phyloP scores from a whole-genome alignment of 2,797 vertebrate genomes.

The Crocodylus rhombifer region DNA sequence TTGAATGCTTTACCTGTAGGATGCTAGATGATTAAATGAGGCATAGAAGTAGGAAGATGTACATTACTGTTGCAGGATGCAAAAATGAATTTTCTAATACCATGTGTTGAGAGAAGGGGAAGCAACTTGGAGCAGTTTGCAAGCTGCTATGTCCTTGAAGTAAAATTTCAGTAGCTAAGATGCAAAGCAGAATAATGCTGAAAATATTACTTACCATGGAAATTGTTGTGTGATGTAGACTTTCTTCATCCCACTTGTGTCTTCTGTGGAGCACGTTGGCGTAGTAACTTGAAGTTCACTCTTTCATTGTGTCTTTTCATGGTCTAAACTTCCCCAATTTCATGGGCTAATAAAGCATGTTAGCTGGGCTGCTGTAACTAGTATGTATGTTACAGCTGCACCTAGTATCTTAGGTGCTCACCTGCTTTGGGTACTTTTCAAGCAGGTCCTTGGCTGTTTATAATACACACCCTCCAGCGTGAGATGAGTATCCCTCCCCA shows the following conservation, averaged over 20 bases:
- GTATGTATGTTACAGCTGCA: no score
- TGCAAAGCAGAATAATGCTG: not conserved
- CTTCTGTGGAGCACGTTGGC: not conserved
- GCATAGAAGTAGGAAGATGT: not conserved
- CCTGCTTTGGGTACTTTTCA: not conserved
- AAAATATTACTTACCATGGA: not conserved
- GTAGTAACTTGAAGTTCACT: not conserved
- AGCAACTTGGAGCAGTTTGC: not conserved
- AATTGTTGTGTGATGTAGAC: not conserved
- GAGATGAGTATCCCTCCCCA: no score
- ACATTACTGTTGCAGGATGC: not conserved
- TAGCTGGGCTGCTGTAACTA: not conserved
- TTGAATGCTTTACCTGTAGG: not conserved
- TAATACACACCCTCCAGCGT: no score
- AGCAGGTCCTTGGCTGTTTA: not conserved
- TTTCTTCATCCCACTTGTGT: not conserved
- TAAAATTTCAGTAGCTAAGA: not conserved
- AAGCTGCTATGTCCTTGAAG: not conserved
- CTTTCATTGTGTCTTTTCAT: not conserved
- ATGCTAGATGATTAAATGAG: not conserved
- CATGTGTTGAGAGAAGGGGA: not conserved
- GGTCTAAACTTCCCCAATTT: no score
- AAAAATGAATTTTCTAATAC: not conserved
- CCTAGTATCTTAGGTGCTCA: not conserved
- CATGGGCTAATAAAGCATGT: not conserved